Evolutionary conservation across 2,113 vertebrate genomes (phyloP).

Genomic region (Harpagus bidentatus): DNA sequence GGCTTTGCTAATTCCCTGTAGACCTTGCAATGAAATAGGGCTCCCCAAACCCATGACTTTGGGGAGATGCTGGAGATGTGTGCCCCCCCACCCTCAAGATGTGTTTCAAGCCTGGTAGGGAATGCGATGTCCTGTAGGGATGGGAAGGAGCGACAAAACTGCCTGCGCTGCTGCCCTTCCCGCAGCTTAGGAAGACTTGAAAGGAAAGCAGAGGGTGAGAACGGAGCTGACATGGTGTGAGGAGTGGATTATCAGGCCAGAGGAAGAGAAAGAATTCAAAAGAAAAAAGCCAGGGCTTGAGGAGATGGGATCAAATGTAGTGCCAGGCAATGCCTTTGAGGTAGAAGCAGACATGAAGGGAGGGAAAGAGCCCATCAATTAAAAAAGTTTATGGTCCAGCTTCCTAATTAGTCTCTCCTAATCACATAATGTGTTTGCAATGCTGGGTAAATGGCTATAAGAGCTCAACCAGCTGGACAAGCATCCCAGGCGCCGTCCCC

Average conservation of each 20-base stretch:
- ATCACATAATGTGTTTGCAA: neutral
- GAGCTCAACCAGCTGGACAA: neutral
- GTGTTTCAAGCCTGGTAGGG: neutral
- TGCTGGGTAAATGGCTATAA: neutral
- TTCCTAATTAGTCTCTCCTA: neutral
- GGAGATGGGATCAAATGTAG: neutral
- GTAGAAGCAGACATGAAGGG: neutral
- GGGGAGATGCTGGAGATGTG: neutral
- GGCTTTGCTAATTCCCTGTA: neutral
- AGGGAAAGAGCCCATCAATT: neutral
- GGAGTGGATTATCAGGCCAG: neutral
- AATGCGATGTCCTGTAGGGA: neutral
- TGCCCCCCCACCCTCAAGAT: no score
- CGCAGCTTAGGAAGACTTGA: neutral
- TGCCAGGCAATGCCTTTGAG: neutral
- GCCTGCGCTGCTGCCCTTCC: rapidly evolving
- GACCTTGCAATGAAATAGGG: neutral
- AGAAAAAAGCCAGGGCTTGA: neutral
- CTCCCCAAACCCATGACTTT: neutral
- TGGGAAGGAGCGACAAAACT: neutral
- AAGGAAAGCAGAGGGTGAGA: neutral
- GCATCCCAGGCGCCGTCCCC: rapidly evolving
- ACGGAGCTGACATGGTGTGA: rapidly evolving
- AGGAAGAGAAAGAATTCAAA: neutral
- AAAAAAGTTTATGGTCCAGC: neutral